Evolutionary conservation across 2,113 vertebrate species (phyloP).

Genomic region (Morphnarchus princeps): DNA sequence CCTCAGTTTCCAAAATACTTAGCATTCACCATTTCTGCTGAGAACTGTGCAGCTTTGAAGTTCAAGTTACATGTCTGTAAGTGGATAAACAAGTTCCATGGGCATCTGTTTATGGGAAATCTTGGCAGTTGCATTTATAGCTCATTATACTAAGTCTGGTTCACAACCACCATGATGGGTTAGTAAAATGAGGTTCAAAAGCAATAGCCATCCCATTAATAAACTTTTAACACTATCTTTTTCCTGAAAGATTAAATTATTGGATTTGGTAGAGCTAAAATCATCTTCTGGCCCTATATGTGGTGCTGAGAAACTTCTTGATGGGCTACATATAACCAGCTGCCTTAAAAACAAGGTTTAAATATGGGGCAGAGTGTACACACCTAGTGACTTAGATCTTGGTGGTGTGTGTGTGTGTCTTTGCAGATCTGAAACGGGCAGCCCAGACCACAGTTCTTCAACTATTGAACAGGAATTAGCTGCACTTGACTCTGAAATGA

Average conservation of each 20-base stretch:
- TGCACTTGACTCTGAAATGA: constrained; percentile 86
- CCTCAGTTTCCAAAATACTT: not conserved
- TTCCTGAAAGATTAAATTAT: not conserved
- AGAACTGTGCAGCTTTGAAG: not conserved
- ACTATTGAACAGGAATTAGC: constrained; percentile 86
- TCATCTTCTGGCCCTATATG: not conserved
- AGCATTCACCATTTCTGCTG: not conserved
- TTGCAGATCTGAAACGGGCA: constrained; percentile 77
- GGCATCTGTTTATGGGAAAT: not conserved
- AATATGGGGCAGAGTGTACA: not conserved
- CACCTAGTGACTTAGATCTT: not conserved
- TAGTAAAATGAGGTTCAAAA: not conserved
- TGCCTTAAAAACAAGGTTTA: not conserved
- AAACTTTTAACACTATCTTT: not conserved
- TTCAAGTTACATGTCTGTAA: not conserved
- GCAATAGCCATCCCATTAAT: not conserved
- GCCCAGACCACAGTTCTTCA: constrained; percentile 83
- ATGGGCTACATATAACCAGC: not conserved
- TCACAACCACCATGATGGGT: not conserved
- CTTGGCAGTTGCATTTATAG: not conserved
- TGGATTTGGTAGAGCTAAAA: not conserved
- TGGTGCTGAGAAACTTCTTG: not conserved
- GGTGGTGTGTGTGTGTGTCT: not conserved
- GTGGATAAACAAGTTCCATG: not conserved
- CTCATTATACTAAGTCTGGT: not conserved